Base-by-base conservation (phyloP, 2,113 vertebrate genomes). In the Malaclemys terrapin region DNA sequence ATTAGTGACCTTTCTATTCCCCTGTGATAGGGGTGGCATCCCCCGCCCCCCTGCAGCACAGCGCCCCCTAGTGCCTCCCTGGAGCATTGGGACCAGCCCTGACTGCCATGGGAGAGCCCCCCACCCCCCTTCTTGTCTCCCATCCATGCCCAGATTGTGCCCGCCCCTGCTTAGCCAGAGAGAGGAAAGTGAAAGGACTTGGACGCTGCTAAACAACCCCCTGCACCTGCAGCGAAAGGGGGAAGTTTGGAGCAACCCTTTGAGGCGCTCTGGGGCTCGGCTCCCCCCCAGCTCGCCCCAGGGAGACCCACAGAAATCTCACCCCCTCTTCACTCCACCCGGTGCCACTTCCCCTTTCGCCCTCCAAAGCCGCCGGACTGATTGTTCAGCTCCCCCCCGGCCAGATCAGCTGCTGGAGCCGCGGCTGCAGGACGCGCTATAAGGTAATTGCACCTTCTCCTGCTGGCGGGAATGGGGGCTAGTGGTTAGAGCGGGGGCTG, bases 281-380 rank as follows among this genome's bases (percentile, higher is more conserved):
- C 53, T 8, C 53, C 53, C 53, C 53, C 62, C 16, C 35, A n/a
- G 31, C 16, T 12, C 3, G 35, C 62, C 62, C 62, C 56, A 27
- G 16, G 13, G 62, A 35, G 35, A 9, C 62, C 35, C 35, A 8
- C 62, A 19, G 62, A 69, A n/a, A 69, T 69, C 35, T 69, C 31
- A 29, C 3, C 14, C 7, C 13, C 31, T 65, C 31, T 35, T 8
- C 62, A 3, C 10, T 3, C 3, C 14, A 2, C 29, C 6, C 5
- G 13, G 29, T 31, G 16, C 16, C 16, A 69, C 62, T 69, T 69
- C 62, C 62, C 62, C 35, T 69, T 69, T 69, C 62, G 4, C 59
- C 27, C 29, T 62, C 59, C 59, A 14, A 11, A 29, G 59, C 27
- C 3, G 14, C 35, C 2, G 2, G 17, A 69, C 35, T n/a, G 62